Percentiles rank a stretch among this genome's conserved stretches.
These are phyloP conservation scores for Erebia ligea DNA, from an alignment of 2,888 invertebrate genomes.

Conservation along the genomic window DNA sequence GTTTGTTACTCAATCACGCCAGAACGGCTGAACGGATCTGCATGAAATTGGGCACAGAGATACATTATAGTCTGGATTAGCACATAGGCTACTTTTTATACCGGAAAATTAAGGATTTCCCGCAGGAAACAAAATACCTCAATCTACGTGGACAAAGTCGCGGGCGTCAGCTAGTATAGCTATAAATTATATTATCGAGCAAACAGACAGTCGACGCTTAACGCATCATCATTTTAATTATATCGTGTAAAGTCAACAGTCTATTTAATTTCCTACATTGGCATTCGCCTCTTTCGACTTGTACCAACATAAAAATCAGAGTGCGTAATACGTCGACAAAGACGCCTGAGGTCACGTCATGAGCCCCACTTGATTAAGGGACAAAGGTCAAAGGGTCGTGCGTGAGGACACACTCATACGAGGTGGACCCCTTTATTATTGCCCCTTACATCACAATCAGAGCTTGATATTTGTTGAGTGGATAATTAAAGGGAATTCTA, in stretches of 20 bases:
- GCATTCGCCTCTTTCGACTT: conserved; percentile 29
- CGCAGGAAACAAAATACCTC: too few species aligned
- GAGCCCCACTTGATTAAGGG: conserved; percentile 67
- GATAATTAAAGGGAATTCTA: conserved; percentile 19
- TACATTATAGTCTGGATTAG: too few species aligned
- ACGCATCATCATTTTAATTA: too few species aligned
- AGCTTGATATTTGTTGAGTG: conserved; percentile 16
- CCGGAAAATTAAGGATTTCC: too few species aligned
- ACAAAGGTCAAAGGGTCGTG: conserved; percentile 60
- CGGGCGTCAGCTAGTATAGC: too few species aligned
- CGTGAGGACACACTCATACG: conserved; percentile 32
- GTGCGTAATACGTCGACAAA: conserved; percentile 56
- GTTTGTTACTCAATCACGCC: too few species aligned
- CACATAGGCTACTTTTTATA: too few species aligned
- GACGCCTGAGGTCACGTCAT: conserved; percentile 61
- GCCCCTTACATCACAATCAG: conserved; percentile 27
- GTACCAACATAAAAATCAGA: conserved; percentile 38
- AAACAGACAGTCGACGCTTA: too few species aligned
- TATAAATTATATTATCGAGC: too few species aligned
- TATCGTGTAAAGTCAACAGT: neutral
- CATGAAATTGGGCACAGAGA: too few species aligned
- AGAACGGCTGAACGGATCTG: too few species aligned
- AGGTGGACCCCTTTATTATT: conserved; percentile 32
- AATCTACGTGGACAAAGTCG: too few species aligned
- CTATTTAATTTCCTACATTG: neutral